A percentile compares a stretch with the other conserved stretches of the same genome.
These are phyloP conservation scores for Drosophila multiciliata DNA, from an alignment of 2,888 invertebrate species.

Conservation along the genomic window DNA sequence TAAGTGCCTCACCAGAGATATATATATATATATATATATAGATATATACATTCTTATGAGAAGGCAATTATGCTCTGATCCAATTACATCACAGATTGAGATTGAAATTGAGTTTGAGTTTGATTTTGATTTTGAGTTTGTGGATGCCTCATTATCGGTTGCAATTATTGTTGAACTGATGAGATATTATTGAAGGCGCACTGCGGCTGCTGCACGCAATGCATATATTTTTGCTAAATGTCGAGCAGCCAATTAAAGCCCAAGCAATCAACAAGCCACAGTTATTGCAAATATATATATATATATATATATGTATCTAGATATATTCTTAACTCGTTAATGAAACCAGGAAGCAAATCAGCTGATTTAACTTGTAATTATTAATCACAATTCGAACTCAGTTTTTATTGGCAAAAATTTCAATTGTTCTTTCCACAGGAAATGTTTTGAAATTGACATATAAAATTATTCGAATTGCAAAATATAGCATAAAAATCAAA, in stretches of 20 bases:
- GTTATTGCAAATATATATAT: slow-evolving; percentile 7
- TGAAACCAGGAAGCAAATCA: slow-evolving; percentile 6
- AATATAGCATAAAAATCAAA: no score
- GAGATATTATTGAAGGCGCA: slow-evolving; percentile 9
- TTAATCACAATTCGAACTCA: neutral
- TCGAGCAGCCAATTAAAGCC: slow-evolving; percentile 24
- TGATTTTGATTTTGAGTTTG: slow-evolving; percentile 2
- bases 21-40: neutral
- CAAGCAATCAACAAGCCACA: neutral
- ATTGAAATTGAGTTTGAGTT: slow-evolving; percentile 1
- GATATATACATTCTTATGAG: neutral
- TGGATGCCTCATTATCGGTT: slow-evolving; percentile 30
- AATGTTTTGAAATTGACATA: neutral
- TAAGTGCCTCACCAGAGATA: slow-evolving; percentile 10
- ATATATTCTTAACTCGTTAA: slow-evolving; percentile 17
- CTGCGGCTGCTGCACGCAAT: slow-evolving; percentile 29
- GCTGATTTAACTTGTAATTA: neutral
- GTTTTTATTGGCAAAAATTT: neutral
- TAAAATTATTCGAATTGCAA: neutral
- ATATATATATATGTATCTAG: neutral
- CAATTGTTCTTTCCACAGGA: neutral
- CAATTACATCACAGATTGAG: slow-evolving; percentile 22
- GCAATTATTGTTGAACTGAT: slow-evolving; percentile 30
- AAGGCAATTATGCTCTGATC: slow-evolving; percentile 19
- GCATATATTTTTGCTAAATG: slow-evolving; percentile 8